Base-by-base conservation (phyloP, 1,140 invertebrate species). In the Propsilocerus akamusi region DNA sequence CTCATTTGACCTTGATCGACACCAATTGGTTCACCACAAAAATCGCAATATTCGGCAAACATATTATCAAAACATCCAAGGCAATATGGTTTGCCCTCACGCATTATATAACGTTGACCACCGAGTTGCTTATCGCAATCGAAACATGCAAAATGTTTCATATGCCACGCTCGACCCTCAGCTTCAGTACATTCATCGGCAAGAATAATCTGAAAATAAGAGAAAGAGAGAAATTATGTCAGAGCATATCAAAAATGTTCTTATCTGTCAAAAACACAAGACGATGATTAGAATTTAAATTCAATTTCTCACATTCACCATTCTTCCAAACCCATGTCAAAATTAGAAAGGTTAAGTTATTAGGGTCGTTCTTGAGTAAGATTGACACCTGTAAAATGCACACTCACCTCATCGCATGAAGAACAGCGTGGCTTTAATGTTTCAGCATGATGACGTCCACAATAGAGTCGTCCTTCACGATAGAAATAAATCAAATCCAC, bases 111-210 rank as follows among this genome's bases (percentile, higher is more conserved):
- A 22, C 92, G 76, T 65, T 97, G 89, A 0, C 94, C 96, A 5
- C 95, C 95, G 25, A 99, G 75, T 68, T 93, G 87, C 51, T 78
- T 71, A 59, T 93, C 83, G 71, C 96, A 99, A 63, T 97, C 90
- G 52, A 88, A 83, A 62, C 96, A 98, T 5, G 87, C 86, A 66
- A 99, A 99, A 67, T 98, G 95, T 57, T 89, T 86, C 89, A 98
- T 96, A 68, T 99, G 95, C 94, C 94, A 99, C 24, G 92, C 92
- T 52, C 88, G 72, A 0, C 93, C 93, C 61, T 98, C 96, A 1
- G 95, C 96, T 67, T 98, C 94, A 5, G 95, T 98, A 68, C 94
- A 98, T 69, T 98, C 94, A 63, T 98, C 94, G 3, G 93, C 90
- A 48, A 99, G 80, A 57, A 98, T 97, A 50, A 98, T 92, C 85